Evolutionary conservation across 2,888 invertebrate species (phyloP), one percentile per base, ranked within the genome.

Genomic region (Apantesis nais): DNA sequence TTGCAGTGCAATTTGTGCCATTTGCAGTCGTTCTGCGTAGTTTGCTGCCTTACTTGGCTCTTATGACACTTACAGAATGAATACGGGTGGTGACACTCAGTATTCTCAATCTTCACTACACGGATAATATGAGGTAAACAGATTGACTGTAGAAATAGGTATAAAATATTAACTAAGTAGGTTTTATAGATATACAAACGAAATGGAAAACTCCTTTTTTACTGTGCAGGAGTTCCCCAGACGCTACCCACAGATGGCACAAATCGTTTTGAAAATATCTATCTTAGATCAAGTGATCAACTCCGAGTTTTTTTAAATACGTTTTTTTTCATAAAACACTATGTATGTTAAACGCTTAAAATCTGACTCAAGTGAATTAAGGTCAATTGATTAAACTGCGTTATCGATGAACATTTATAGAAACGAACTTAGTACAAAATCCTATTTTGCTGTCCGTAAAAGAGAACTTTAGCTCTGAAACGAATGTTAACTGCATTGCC

Each of bases 401-500:
- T 48, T 22, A 48, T 48, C 16, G 48, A 2, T 48, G 8, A 48
- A 48, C 22, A 48, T 48, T 22, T 48, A 9, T 48, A 22, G 22
- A 22, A 48, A 48, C 48, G 22, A 48, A 48, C 48, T 9, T 22
- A 44, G 22, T 48, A 22, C 22, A 48, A 48, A 19, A 48, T 48
- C 22, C 48, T 22, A 22, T 48, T 48, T 22, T n/a, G n/a, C n/a
- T 2, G 48, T 48, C 22, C 48, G 48, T 37, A 37, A 65, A 65
- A 52, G n/a, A 58, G 39, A 58, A 58, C 22, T 37, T 58, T 25
- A 55, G 25, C 58, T 66, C 29, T 37, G 29, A 41, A 58, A 39
- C 66, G 29, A 58, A 66, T 66, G 39, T 16, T 44, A 63, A 29
- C 22, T 39, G 22, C 55, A 29, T 66, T 55, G 58, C 16, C 11